Evolutionary conservation across 1,140 invertebrate species (phyloP), one percentile per base, ranked within the genome.

Genomic region (Heliconius hermathena): DNA sequence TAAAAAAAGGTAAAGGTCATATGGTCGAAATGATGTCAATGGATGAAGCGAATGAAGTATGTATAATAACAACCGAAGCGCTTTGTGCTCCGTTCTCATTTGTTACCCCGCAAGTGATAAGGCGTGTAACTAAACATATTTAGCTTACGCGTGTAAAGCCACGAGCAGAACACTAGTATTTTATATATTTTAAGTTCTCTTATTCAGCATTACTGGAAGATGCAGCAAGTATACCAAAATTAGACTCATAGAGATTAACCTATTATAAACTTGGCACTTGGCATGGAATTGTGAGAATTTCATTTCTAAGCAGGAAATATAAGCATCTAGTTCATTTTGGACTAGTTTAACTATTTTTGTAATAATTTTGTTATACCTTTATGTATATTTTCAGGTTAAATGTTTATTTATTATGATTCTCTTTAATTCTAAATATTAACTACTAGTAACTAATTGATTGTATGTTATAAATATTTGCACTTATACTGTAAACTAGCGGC

Each of bases 201-300:
- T 66, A 4, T 29, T 16, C 60, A 29, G 26, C 26, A 29, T 66
- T 66, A 29, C 60, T 29, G 60, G 1, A 29, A 66, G 60, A 66
- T 66, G 60, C 22, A 66, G 60, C 26, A 66, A 66, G 60, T 66
- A 66, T n/a, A 26, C 16, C 60, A 66, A 66, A 66, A 66, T 11
- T 29, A 66, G 60, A 29, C 60, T 66, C 60, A 66, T 66, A 66
- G 60, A n/a, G 60, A 66, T 66, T 66, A 66, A 66, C 60, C 60
- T 66, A 66, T 29, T 66, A 66, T 66, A 66, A 66, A 66, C 60
- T 66, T 66, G 60, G 60, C 60, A 66, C 60, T 66, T 66, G 26
- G 60, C 60, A 66, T 26, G 26, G 26, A 66, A 11, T 29, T 66
- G 60, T 11, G 8, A 16, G 26, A 66, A 26, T 3, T 66, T 26